Evolutionary conservation across 2,888 invertebrate species (phyloP).

Genomic region (Drosophila neotestacea): DNA sequence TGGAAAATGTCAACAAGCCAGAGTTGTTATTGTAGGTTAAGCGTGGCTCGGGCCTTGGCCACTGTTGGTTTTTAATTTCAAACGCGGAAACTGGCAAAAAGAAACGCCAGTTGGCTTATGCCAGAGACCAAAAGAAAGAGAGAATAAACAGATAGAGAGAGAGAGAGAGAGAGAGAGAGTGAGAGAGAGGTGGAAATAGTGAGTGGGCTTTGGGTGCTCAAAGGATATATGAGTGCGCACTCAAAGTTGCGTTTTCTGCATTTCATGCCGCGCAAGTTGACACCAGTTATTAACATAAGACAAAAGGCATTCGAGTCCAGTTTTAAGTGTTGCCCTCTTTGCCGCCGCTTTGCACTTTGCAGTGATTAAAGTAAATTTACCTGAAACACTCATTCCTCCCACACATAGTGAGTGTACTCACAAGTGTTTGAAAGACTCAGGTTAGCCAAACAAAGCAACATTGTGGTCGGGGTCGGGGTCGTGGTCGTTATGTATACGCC

Average conservation of each 20-base stretch:
- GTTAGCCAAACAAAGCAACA: slow-evolving; percentile 58
- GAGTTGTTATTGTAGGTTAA: slow-evolving; percentile 73
- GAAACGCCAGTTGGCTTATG: slow-evolving; percentile 35
- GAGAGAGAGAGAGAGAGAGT: not conserved
- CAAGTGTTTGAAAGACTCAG: slow-evolving; percentile 64
- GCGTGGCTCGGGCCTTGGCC: slow-evolving; percentile 70
- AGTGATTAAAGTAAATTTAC: slow-evolving; percentile 82
- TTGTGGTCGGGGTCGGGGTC: slow-evolving; percentile 26
- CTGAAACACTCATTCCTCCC: slow-evolving; percentile 57
- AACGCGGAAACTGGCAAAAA: slow-evolving; percentile 60
- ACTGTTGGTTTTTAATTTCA: slow-evolving; percentile 81
- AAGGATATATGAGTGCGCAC: slow-evolving; percentile 77
- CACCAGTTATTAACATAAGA: slow-evolving; percentile 81
- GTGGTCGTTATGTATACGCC: slow-evolving; percentile 20
- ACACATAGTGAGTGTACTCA: slow-evolving; percentile 21
- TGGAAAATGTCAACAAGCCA: slow-evolving; percentile 79
- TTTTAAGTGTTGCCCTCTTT: slow-evolving; percentile 67
- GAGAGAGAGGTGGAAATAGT: not conserved
- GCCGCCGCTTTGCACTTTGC: slow-evolving; percentile 68
- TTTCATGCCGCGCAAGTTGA: slow-evolving; percentile 61
- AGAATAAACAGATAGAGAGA: not conserved
- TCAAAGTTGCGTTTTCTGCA: slow-evolving; percentile 67
- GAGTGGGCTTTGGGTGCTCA: slow-evolving; percentile 50
- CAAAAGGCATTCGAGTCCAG: slow-evolving; percentile 67
- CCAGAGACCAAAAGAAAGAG: not conserved